Base-by-base conservation (phyloP, 2,888 invertebrate species). In the Cephus runcator region DNA sequence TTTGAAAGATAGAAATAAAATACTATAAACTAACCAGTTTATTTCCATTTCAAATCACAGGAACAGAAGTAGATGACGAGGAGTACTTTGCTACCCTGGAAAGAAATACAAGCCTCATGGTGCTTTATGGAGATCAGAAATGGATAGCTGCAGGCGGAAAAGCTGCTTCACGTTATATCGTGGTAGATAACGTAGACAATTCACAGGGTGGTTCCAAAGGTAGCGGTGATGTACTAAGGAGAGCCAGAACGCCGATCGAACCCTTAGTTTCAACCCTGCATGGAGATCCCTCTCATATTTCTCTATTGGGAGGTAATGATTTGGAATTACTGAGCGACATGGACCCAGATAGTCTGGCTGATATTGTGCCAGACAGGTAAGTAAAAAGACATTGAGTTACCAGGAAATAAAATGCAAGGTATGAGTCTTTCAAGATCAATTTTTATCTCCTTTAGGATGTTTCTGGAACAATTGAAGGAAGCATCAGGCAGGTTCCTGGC, bases 51-150 rank as follows among this genome's bases (percentile, higher is more conserved):
- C 3, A 56, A 56, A 56, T 83, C 81, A 23, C 73, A 91, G 91
- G 98, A 56, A 98, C 98, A 0, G 98, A 98, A 93, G 96, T 98
- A 75, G 98, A 98, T 87, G 98, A 98, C 89, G 98, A 98, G 91
- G 98, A 98, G 90, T 98, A 98, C 92, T 98, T 98, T 91, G 96
- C 95, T 75, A 98, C 98, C 3, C 93, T 98, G 82, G 97, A 98
- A 86, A 95, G 95, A 83, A 97, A 98, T 88, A 97, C 97, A 31
- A 95, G 95, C 87, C 93, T 97, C 81, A 97, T 97, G 95, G 94
- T 97, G 75, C 93, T 97, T 76, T 94, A 94, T 82, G 95, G 95
- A 11, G 94, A 94, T 84, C 95, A 97, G 90, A 96, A 95, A 89
- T 97, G 97, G 97, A 92, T 93, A 73, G 91, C 92, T 31, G 90